Evolutionary conservation across 2,797 vertebrate genomes (phyloP), one percentile per base, ranked within the genome.

Genomic region (Numenius phaeopus): DNA sequence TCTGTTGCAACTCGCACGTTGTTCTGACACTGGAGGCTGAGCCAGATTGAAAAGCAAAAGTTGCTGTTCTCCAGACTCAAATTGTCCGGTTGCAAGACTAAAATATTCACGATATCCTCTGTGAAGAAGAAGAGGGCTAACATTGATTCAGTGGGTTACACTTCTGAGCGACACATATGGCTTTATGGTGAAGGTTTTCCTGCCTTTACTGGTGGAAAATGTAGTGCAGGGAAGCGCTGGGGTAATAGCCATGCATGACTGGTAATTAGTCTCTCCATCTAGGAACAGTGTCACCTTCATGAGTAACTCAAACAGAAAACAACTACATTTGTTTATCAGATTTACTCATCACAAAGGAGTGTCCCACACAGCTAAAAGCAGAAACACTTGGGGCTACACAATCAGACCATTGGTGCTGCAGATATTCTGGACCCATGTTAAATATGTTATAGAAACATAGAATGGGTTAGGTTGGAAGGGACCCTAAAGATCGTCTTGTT

Each of bases 101-200:
- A 62, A 90, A 86, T 18, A 29, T 66, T 80, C 2, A 1, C 7
- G 32, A 2, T 32, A 17, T 21, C 15, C 21, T 76, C 32, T 72
- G 27, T 14, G 50, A 57, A 84, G 50, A 40, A 30, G 13, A 61
- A 49, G 42, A n/a, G 15, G 9, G 6, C 5, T 50, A 44, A 26
- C 19, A 39, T 2, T 4, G 1, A 14, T 57, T 67, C 16, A 16
- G 40, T 24, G 32, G 12, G 49, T 88, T 78, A 67, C 5, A 19
- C 2, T 12, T 54, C 23, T 1, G 7, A 67, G 37, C 9, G 34
- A 30, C 4, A 5, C 0, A 1, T 22, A 1, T 18, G 34, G 9
- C 9, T 84, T 50, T n/a, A 12, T 11, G 19, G 14, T 6, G 7
- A 67, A 57, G 17, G 32, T 55, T 46, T 30, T 50, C 27, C 27